These are phyloP conservation scores for Lipotes vexillifer DNA, from an alignment of 2,113 vertebrate species.

Conservation along the genomic window DNA sequence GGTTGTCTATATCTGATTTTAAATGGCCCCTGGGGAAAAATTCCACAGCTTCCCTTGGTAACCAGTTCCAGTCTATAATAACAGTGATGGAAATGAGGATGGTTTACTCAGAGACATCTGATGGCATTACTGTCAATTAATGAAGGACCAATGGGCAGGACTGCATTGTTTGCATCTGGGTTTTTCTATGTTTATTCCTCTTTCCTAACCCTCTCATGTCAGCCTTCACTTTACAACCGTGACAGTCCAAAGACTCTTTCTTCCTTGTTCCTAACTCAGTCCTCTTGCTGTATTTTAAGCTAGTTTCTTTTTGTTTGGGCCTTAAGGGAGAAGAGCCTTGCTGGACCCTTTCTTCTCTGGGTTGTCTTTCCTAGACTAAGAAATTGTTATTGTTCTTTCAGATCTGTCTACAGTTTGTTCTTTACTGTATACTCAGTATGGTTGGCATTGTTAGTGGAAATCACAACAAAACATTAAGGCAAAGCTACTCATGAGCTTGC, in stretches of 20 bases:
- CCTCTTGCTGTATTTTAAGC: neutral
- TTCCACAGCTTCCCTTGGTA: neutral
- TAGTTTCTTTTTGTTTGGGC: neutral
- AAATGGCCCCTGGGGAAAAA: neutral
- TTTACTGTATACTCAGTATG: neutral
- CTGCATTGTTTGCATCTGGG: neutral
- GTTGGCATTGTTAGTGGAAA: neutral
- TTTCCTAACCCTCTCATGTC: neutral
- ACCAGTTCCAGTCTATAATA: neutral
- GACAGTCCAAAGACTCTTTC: neutral
- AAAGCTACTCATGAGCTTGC: neutral
- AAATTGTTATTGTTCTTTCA: neutral
- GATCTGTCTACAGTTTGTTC: neutral
- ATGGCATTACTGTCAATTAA: neutral
- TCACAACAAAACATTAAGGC: neutral
- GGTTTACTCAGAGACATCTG: neutral
- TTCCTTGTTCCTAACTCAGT: neutral
- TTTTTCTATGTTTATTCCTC: neutral
- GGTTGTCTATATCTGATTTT: constrained; percentile 39
- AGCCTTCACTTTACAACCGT: neutral
- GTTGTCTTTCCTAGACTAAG: neutral
- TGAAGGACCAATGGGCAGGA: neutral
- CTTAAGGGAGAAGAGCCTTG: neutral
- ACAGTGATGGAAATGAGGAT: neutral
- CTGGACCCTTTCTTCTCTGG: neutral